Conservation (phyloP, 2,113 vertebrate genomes). For the Dicaeum eximium region DNA sequence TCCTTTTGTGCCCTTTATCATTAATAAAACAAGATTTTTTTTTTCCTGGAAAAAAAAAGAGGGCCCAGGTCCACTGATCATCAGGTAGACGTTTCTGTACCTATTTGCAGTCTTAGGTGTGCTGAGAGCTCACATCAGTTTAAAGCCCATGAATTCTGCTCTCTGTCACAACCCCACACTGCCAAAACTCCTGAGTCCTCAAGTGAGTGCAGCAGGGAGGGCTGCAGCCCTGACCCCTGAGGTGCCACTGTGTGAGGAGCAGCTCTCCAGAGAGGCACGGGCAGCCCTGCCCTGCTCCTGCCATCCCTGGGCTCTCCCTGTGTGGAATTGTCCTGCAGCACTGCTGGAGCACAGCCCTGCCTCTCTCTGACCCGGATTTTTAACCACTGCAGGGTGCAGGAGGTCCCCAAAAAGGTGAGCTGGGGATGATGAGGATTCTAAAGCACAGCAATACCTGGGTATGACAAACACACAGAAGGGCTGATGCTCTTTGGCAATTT, state of each 20-base stretch:
- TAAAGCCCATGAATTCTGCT: background rate
- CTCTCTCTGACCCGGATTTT: background rate
- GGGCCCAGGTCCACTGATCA: background rate
- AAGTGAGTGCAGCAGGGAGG: background rate
- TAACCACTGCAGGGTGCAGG: background rate
- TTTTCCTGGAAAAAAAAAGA: background rate
- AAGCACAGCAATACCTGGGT: background rate
- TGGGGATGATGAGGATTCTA: background rate
- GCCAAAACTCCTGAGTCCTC: background rate
- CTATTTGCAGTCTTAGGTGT: background rate
- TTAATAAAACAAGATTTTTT: background rate
- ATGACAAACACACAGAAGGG: background rate
- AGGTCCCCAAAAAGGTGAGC: background rate
- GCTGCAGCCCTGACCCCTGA: background rate
- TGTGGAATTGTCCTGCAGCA: rapidly evolving
- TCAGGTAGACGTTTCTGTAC: background rate
- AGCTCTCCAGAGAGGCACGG: background rate
- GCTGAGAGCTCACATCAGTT: background rate
- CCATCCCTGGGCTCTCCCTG: background rate
- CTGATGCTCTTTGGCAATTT: background rate
- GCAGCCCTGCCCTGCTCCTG: background rate
- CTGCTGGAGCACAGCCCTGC: background rate
- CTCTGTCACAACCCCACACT: background rate
- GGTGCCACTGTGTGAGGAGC: background rate
- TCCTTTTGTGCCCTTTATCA: background rate